Evolutionary conservation across 2,113 vertebrate genomes (phyloP).

Genomic region (Heptranchias perlo): DNA sequence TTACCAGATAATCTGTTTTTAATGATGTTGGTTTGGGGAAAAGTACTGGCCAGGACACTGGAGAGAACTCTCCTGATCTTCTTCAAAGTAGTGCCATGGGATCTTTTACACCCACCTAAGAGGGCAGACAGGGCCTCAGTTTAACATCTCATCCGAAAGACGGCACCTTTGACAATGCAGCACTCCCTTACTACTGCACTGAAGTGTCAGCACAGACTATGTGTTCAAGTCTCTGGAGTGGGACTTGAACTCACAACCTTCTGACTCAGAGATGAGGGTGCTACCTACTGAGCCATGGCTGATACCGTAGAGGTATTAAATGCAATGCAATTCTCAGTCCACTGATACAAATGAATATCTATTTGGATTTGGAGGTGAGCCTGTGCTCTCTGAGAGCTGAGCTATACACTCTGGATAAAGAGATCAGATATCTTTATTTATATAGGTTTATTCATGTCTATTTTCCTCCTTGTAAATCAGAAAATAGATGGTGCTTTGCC

Average conservation of each 20-base stretch:
- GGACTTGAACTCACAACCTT: not conserved
- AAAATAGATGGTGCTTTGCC: slow-evolving; percentile 27
- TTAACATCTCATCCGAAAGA: not conserved
- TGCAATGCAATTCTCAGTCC: not conserved
- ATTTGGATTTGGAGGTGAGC: not conserved
- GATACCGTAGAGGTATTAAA: not conserved
- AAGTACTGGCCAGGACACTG: not conserved
- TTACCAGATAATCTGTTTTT: not conserved
- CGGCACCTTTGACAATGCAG: not conserved
- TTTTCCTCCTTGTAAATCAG: not conserved
- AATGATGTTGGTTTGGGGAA: not conserved
- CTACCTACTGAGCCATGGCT: not conserved
- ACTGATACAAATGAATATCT: not conserved
- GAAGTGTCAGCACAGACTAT: not conserved
- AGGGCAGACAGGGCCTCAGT: not conserved
- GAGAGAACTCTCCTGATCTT: not conserved
- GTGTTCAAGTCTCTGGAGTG: not conserved
- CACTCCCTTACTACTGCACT: not conserved
- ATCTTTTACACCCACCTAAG: not conserved
- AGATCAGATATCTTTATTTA: slow-evolving; percentile 16
- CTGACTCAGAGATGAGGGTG: not conserved
- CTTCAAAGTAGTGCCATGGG: not conserved
- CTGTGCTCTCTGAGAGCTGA: not conserved
- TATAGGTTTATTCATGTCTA: not conserved
- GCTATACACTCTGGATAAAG: not conserved